Percentiles rank a stretch among this genome's conserved stretches.
These are phyloP conservation scores for Plecturocebus donacophilus DNA, from an alignment of 2,113 vertebrate species.

Conservation along the genomic window DNA sequence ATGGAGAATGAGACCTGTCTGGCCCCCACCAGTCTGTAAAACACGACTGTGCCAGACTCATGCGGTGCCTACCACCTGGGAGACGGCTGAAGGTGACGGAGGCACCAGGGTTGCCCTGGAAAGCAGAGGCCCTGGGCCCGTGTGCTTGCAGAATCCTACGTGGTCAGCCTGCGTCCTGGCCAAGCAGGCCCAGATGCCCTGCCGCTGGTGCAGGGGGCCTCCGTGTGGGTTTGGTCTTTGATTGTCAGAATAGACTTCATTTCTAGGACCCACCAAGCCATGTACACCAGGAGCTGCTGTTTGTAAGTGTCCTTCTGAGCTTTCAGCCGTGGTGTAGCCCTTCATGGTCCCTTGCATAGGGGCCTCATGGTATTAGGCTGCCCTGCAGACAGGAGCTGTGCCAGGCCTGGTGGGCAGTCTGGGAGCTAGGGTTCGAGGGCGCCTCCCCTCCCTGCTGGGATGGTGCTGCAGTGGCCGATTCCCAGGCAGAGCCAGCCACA, in stretches of 20 bases:
- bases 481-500: background rate
- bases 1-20: background rate
- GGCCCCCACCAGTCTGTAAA: background rate
- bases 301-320: background rate
- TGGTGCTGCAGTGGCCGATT: rapidly evolving
- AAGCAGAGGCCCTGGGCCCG: background rate
- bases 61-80: rapidly evolving
- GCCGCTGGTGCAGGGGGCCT: background rate
- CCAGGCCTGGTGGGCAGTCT: background rate
- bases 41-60: background rate
- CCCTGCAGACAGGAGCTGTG: background rate
- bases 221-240: background rate
- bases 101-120: background rate
- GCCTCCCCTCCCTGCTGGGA: background rate
- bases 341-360: background rate
- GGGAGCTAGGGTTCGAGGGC: background rate
- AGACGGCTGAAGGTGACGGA: background rate
- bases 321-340: background rate
- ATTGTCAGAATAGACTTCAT: background rate
- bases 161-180: background rate
- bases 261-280: background rate
- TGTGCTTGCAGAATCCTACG: background rate
- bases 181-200: too few species aligned
- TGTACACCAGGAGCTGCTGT: background rate
- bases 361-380: background rate